phyloP scores from a whole-genome alignment of 2,797 vertebrate species.

The Falco novaeseelandiae region DNA sequence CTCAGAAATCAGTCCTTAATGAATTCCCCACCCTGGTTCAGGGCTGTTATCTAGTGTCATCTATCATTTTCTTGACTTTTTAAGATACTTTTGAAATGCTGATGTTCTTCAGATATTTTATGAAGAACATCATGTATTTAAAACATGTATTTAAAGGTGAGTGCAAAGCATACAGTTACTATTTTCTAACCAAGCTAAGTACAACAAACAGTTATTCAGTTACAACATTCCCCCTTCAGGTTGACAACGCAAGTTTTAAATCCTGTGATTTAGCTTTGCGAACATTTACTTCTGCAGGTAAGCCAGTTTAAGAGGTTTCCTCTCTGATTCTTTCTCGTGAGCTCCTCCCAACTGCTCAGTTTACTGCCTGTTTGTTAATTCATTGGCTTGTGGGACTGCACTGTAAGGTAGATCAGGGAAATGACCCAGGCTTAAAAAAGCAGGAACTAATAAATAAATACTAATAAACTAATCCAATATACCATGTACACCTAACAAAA shows the following conservation, averaged over 20 bases:
- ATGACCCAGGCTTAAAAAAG: background rate
- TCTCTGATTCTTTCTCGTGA: background rate
- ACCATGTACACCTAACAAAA: background rate
- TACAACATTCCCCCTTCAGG: background rate
- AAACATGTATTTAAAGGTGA: background rate
- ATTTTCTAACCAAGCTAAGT: background rate
- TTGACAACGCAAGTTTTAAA: background rate
- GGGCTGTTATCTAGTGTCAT: background rate
- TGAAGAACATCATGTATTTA: background rate
- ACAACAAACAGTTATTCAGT: background rate
- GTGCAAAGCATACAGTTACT: background rate
- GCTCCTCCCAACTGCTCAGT: background rate
- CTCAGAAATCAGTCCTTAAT: background rate
- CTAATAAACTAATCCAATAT: background rate
- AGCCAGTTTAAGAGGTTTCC: background rate
- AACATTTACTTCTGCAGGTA: background rate
- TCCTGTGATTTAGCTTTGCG: background rate
- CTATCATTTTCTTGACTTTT: background rate
- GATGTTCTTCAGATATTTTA: background rate
- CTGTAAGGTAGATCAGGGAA: background rate
- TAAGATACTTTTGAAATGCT: background rate
- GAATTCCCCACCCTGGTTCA: background rate
- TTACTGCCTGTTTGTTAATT: background rate
- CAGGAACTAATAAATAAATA: too few species aligned
- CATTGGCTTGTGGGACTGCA: background rate